A percentile compares a stretch with the other conserved stretches of the same genome.
Conservation (phyloP, 2,888 invertebrate genomes). For the Orthosia cruda region DNA sequence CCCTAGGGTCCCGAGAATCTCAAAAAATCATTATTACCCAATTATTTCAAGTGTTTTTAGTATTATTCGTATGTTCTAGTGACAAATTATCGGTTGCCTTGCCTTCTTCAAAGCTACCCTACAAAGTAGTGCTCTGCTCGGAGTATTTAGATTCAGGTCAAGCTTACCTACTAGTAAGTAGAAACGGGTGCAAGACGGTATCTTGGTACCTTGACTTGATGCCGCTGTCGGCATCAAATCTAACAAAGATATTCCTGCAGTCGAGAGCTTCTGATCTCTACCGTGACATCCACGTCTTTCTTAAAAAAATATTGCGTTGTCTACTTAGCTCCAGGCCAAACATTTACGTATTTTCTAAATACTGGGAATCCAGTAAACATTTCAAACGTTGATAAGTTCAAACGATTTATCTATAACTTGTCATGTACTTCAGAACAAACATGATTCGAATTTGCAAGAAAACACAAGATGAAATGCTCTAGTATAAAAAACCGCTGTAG, state of each 20-base stretch:
- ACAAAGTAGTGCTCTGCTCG: neutral
- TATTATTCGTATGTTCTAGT: neutral
- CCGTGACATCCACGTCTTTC: neutral
- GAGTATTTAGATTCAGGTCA: constrained; percentile 28
- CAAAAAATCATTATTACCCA: too few relatives aligned
- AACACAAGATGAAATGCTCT: neutral
- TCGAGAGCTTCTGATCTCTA: constrained; percentile 10
- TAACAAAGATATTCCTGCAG: neutral
- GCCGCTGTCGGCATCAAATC: neutral
- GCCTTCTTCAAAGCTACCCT: neutral
- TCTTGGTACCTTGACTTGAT: neutral
- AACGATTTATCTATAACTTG: neutral
- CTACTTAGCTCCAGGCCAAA: neutral
- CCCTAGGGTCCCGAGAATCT: too few relatives aligned
- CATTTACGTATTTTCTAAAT: neutral
- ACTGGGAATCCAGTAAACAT: neutral
- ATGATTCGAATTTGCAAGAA: neutral
- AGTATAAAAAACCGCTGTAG: too few relatives aligned
- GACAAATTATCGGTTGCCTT: neutral
- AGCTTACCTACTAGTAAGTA: neutral
- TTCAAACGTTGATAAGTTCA: constrained; percentile 1
- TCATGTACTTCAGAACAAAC: neutral
- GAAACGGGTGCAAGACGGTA: constrained; percentile 14
- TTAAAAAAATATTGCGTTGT: neutral
- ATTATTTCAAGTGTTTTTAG: neutral